Evolutionary conservation across 2,888 invertebrate genomes (phyloP).

Genomic region (Tridacna gigas): DNA sequence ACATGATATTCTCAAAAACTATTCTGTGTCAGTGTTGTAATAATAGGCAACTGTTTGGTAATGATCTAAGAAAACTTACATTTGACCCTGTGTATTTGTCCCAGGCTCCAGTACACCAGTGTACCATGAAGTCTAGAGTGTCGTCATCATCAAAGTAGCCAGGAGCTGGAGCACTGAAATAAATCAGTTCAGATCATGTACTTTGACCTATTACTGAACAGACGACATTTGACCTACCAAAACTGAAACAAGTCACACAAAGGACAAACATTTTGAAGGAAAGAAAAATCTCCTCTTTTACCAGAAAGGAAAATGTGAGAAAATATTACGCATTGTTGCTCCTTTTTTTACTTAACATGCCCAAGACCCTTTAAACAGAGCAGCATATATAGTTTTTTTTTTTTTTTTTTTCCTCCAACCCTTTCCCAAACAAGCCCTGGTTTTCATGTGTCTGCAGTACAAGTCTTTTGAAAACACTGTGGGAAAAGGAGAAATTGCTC

Average conservation of each 20-base stretch:
- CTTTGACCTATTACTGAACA: too few species aligned
- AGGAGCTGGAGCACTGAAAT: conserved; percentile 79
- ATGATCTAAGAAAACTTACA: conserved; percentile 59
- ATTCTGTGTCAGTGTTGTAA: neutral
- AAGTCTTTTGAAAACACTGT: neutral
- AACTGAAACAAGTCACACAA: too few species aligned
- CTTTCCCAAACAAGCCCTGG: neutral
- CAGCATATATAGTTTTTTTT: too few species aligned
- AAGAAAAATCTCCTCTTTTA: too few species aligned
- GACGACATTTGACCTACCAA: too few species aligned
- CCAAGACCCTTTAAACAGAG: too few species aligned
- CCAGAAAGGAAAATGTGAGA: too few species aligned
- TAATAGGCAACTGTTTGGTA: too few species aligned
- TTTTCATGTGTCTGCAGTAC: neutral
- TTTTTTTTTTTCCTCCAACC: too few species aligned
- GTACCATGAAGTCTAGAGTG: conserved; percentile 78
- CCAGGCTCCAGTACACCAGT: conserved; percentile 76
- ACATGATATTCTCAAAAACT: neutral
- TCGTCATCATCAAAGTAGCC: conserved; percentile 81
- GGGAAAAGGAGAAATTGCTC: neutral
- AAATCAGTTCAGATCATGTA: neutral
- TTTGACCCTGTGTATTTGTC: conserved; percentile 71
- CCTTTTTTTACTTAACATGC: too few species aligned
- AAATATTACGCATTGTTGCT: too few species aligned
- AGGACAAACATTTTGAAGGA: too few species aligned